Evolutionary conservation across 2,113 vertebrate species (phyloP).

Genomic region (Gambusia affinis): DNA sequence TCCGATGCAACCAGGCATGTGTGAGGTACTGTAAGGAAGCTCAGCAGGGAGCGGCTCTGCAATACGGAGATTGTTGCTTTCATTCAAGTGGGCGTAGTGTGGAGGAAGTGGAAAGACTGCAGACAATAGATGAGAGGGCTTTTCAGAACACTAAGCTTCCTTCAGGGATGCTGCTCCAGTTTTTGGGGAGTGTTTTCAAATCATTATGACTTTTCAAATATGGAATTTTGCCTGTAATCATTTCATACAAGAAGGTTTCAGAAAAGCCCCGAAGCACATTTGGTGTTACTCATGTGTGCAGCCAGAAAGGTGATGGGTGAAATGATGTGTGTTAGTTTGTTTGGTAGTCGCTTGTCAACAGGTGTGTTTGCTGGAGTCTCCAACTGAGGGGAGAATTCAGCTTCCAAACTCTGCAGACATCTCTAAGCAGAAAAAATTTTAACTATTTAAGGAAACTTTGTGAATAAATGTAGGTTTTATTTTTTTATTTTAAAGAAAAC

Average conservation of each 20-base stretch:
- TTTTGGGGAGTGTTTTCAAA: slow-evolving; percentile 12
- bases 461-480: too few relatives aligned
- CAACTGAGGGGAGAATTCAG: too few relatives aligned
- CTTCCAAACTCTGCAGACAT: too few relatives aligned
- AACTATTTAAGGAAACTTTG: too few relatives aligned
- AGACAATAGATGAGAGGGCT: slow-evolving; percentile 49
- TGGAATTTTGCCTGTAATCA: slow-evolving; percentile 23
- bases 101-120: slow-evolving; percentile 55
- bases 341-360: slow-evolving; percentile 69
- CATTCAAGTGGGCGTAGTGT: slow-evolving; percentile 29
- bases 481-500: too few relatives aligned
- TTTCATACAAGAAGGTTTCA: slow-evolving; percentile 21
- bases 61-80: slow-evolving; percentile 46
- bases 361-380: too few relatives aligned
- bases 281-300: slow-evolving; percentile 29
- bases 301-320: slow-evolving; percentile 79
- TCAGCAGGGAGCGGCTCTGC: slow-evolving; percentile 38
- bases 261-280: slow-evolving; percentile 21
- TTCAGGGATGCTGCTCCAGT: slow-evolving; percentile 14
- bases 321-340: slow-evolving; percentile 88
- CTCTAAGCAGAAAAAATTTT: too few relatives aligned
- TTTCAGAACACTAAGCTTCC: slow-evolving; percentile 31
- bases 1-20: slow-evolving; percentile 50
- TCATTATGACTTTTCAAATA: slow-evolving; percentile 18
- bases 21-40: slow-evolving; percentile 51